Conservation (phyloP, 2,113 vertebrate genomes). For the Glaucidium brasilianum region DNA sequence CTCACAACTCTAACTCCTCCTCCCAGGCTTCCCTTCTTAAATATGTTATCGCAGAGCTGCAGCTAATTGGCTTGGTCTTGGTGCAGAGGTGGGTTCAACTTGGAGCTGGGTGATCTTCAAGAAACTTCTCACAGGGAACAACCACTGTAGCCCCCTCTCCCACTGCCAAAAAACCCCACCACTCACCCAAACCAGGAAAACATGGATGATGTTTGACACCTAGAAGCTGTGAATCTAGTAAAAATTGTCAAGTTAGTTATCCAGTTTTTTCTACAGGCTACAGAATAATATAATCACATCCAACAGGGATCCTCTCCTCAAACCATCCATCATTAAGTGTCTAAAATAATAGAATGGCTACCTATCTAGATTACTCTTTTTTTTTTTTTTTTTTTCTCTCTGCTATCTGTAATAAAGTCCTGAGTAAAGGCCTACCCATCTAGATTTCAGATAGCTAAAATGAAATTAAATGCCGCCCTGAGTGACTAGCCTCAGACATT, state of each 20-base stretch:
- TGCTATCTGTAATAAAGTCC: not conserved
- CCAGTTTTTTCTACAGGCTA: not conserved
- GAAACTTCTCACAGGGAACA: no score
- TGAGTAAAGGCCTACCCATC: not conserved
- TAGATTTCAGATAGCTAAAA: not conserved
- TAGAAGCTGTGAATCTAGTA: not conserved
- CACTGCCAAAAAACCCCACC: no score
- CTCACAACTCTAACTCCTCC: no score
- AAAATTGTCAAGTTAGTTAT: not conserved
- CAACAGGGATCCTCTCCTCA: not conserved
- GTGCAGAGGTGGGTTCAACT: no score
- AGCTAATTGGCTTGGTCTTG: no score
- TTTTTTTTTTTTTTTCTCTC: not conserved
- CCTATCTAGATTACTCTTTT: not conserved
- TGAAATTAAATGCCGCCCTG: not conserved
- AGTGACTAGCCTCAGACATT: not conserved
- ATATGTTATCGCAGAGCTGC: no score
- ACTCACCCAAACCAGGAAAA: not conserved
- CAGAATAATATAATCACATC: not conserved
- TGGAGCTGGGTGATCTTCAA: no score
- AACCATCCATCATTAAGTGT: not conserved
- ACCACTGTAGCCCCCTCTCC: no score
- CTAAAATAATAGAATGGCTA: not conserved
- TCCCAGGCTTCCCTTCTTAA: no score
- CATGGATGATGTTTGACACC: not conserved